Evolutionary conservation across 2,888 invertebrate species (phyloP).

Genomic region (Lasioglossum marginatum): DNA sequence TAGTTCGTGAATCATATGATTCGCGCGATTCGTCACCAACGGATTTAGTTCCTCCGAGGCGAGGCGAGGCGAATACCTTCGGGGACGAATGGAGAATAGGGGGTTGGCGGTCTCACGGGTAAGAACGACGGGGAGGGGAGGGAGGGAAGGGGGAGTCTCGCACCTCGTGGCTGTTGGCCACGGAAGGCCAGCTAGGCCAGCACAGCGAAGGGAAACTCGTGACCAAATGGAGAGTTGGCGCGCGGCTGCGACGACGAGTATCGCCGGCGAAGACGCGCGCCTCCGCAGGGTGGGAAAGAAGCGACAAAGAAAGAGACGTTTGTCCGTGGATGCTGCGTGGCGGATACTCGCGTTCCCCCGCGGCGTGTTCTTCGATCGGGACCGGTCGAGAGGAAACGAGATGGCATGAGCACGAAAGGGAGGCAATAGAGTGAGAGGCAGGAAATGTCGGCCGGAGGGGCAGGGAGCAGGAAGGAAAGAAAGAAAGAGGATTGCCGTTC

Average conservation of each 20-base stretch:
- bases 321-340: constrained; percentile 61
- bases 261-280: constrained; percentile 27
- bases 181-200: constrained; percentile 59
- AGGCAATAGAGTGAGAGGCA: background rate
- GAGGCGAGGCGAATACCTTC: background rate
- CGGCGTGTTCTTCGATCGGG: constrained; percentile 23
- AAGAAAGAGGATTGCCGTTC: constrained; percentile 63
- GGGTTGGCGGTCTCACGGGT: background rate
- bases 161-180: constrained; percentile 45
- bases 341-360: constrained; percentile 20
- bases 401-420: background rate
- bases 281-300: constrained; percentile 44
- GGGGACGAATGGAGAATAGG: background rate
- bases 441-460: constrained; percentile 2
- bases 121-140: background rate
- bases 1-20: constrained; percentile 57
- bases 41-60: constrained; percentile 40
- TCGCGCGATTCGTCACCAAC: constrained; percentile 51
- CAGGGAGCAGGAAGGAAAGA: constrained; percentile 40
- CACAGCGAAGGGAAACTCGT: constrained; percentile 54
- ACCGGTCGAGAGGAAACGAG: constrained; percentile 7
- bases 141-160: constrained; percentile 47
- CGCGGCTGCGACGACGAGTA: constrained; percentile 14
- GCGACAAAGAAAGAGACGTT: constrained; percentile 36
- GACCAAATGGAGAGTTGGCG: constrained; percentile 63